A percentile compares a stretch with the other conserved stretches of the same genome.
Evolutionary conservation across 1,140 invertebrate species (phyloP).

Genomic region (Paracyclopina nana): DNA sequence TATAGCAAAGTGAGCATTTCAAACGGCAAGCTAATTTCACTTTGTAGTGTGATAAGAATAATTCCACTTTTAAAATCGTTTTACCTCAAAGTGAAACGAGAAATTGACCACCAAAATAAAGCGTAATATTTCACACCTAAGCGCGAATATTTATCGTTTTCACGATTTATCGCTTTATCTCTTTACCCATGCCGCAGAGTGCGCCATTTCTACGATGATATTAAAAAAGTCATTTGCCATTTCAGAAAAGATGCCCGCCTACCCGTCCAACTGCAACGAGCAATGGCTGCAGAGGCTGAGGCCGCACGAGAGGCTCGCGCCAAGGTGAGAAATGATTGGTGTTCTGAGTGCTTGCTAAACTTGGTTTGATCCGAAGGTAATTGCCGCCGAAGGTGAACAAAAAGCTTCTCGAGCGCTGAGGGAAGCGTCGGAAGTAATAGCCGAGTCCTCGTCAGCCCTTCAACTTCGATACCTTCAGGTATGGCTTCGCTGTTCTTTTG

Average conservation of each 20-base stretch:
- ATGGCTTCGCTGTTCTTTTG: not conserved
- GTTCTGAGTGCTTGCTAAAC: not conserved
- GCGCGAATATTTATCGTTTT: not conserved
- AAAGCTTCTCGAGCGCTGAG: constrained; percentile 30
- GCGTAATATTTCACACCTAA: not conserved
- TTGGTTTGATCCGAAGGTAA: constrained; percentile 26
- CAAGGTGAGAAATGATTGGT: constrained; percentile 22
- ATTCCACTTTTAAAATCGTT: too few species aligned
- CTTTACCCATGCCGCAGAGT: too few species aligned
- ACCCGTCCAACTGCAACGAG: constrained; percentile 34
- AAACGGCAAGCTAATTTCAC: too few species aligned
- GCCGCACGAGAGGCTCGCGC: constrained; percentile 33
- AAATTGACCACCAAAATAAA: not conserved
- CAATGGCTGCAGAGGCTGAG: constrained; percentile 37
- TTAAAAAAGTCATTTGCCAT: too few species aligned
- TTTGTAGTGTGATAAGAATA: too few species aligned
- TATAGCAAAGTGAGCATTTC: too few species aligned
- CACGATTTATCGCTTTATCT: too few species aligned
- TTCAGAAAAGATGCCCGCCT: constrained; percentile 38
- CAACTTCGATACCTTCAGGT: constrained; percentile 23
- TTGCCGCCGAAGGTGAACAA: constrained; percentile 34
- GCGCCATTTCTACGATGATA: too few species aligned
- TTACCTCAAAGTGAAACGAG: not conserved
- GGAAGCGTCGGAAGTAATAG: constrained; percentile 32
- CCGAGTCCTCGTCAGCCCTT: constrained; percentile 21